Evolutionary conservation across 37 sponge, comb jelly and placozoan genomes (phyloP).

Genomic region (Aphrocallistes beatrix): DNA sequence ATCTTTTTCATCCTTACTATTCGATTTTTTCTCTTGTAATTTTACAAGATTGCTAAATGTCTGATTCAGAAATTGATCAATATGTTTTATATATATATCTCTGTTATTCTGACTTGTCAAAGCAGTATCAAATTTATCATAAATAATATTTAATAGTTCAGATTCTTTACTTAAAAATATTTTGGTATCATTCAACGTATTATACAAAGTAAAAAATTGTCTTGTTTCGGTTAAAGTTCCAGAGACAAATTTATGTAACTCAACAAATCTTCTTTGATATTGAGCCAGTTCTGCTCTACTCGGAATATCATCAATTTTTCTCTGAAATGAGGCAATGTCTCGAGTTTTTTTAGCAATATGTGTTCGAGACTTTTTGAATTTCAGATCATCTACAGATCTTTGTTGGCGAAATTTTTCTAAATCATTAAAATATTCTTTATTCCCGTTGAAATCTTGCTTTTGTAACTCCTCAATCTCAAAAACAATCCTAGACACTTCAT

Average conservation of each 20-base stretch:
- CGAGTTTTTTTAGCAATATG: constrained; percentile 87
- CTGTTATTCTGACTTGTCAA: too few relatives aligned
- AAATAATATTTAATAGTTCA: constrained; percentile 59
- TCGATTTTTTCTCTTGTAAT: too few relatives aligned
- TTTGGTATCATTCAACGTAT: constrained; percentile 82
- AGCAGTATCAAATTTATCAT: constrained; percentile 89
- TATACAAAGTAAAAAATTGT: constrained; percentile 86
- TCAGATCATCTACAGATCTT: too few relatives aligned
- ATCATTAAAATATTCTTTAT: background rate
- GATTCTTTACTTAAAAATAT: constrained; percentile 77
- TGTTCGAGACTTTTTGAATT: too few relatives aligned
- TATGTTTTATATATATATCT: too few relatives aligned
- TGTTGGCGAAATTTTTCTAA: too few relatives aligned
- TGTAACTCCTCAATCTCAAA: too few relatives aligned
- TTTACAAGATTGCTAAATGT: too few relatives aligned
- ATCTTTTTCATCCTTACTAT: too few relatives aligned
- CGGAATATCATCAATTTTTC: constrained; percentile 90
- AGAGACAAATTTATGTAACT: constrained; percentile 55
- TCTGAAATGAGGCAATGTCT: constrained; percentile 67
- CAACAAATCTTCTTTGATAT: constrained; percentile 77
- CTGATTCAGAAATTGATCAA: too few relatives aligned
- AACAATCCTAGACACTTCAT: too few relatives aligned
- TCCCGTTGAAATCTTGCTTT: constrained; percentile 36
- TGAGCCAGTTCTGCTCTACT: constrained; percentile 78
- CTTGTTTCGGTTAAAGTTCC: constrained; percentile 79